Evolutionary conservation across 2,113 vertebrate species (phyloP), one percentile per base, ranked within the genome.

Genomic region (Neodontobutis hainanensis): DNA sequence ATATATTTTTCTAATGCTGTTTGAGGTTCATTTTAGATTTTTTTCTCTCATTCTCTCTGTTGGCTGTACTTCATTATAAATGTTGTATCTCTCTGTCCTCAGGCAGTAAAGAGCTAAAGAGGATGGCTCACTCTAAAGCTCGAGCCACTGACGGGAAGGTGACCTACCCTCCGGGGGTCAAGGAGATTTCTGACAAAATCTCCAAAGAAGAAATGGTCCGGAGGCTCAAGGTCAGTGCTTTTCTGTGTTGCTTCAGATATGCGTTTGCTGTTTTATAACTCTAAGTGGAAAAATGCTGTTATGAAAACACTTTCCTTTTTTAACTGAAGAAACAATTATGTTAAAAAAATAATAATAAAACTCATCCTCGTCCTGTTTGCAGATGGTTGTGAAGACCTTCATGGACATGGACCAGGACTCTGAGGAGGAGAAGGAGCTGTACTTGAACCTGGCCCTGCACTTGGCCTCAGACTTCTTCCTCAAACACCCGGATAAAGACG

Each of bases 381-480:
- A 99, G 97, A 99, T 99, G 97, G 96, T 99, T 86, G 96, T 99
- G 61, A 99, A 99, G 92, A 99, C 97, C 40, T 99, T 99, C 88
- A 99, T 99, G 97, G 97, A 99, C 89, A 99, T 99, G 97, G 97
- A 99, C 89, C 97, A 99, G 87, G 97, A 99, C 80, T 99, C 97
- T 1, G 97, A 99, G 92, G 97, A 99, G 85, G 97, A 99, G 90
- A 99, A 99, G 87, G 96, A 99, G 75, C 93, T 97, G 8, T 99
- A 99, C 79, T 85, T 99, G 71, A 98, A 99, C 84, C 90, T 99
- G 68, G 97, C 97, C 45, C 94, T 99, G 73, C 97, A 99, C 84
- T 93, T 99, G 83, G 97, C 97, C 71, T 99, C 97, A 35, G 97
- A 99, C 81, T 99, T 99, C 89, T 99, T 99, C 74, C 95, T 99